Percentiles rank a stretch among this genome's conserved stretches.
These are phyloP conservation scores for Embidobia sp. DNA, from an alignment of 2,888 invertebrate species.

Conservation along the genomic window DNA sequence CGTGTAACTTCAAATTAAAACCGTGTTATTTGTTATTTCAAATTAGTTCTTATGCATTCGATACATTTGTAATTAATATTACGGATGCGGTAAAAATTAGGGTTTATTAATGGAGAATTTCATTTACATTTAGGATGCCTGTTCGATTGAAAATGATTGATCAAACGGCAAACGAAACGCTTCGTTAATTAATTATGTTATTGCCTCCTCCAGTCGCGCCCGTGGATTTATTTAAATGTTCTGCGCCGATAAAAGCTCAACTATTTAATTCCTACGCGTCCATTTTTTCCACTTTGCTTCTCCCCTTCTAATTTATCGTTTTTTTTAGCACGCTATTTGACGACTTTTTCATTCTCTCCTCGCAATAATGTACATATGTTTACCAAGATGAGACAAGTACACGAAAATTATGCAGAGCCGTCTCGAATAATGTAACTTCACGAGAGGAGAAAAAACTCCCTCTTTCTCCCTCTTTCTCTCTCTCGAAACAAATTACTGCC, in stretches of 20 bases:
- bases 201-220: too few relatives aligned
- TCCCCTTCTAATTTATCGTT: too few relatives aligned
- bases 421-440: constrained; percentile 8
- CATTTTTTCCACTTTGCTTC: too few relatives aligned
- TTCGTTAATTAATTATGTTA: too few relatives aligned
- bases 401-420: constrained; percentile 23
- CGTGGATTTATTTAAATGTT: too few relatives aligned
- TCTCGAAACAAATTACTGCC: constrained; percentile 18
- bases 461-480: too few relatives aligned
- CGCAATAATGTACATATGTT: constrained; percentile 24
- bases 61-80: constrained; percentile 37
- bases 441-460: constrained; percentile 12
- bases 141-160: constrained; percentile 7
- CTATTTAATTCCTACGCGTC: too few relatives aligned
- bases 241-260: too few relatives aligned
- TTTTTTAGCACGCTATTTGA: too few relatives aligned
- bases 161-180: too few relatives aligned
- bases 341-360: constrained; percentile 11
- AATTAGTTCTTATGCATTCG: constrained; percentile 41
- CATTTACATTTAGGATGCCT: background rate
- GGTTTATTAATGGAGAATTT: background rate
- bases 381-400: constrained; percentile 23
- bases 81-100: constrained; percentile 9
- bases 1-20: constrained; percentile 31
- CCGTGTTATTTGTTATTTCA: constrained; percentile 33